Evolutionary conservation across 64 coral and sea anemone species (phyloP).

Genomic region (Platygyra sinensis): DNA sequence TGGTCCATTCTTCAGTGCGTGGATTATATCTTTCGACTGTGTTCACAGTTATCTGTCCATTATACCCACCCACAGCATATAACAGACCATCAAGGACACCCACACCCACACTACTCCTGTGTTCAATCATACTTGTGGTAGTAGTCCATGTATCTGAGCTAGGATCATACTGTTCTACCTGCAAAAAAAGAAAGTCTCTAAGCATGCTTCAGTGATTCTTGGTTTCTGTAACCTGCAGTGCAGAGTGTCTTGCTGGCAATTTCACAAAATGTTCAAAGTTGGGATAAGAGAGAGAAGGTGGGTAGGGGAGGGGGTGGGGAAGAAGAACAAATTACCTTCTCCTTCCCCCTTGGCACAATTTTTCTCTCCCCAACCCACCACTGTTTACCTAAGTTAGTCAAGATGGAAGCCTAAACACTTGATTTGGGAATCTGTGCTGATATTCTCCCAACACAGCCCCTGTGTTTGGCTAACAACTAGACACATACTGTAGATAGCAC

Average conservation of each 20-base stretch:
- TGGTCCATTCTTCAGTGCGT: slow-evolving; percentile 81
- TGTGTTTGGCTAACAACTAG: too few relatives aligned
- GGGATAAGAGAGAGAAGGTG: neutral
- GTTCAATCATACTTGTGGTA: slow-evolving; percentile 88
- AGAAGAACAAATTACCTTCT: neutral
- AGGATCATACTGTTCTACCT: slow-evolving; percentile 86
- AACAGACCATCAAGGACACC: slow-evolving; percentile 80
- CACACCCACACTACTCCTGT: slow-evolving; percentile 91
- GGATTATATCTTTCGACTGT: slow-evolving; percentile 93
- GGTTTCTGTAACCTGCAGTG: too few relatives aligned
- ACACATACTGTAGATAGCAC: too few relatives aligned
- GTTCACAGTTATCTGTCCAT: slow-evolving; percentile 88
- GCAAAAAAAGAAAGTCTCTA: too few relatives aligned
- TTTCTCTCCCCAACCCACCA: too few relatives aligned
- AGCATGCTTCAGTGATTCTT: too few relatives aligned
- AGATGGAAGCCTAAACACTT: too few relatives aligned
- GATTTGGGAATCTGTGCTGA: too few relatives aligned
- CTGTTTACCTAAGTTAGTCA: too few relatives aligned
- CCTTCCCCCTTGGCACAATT: too few relatives aligned
- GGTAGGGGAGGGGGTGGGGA: neutral
- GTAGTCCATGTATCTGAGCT: slow-evolving; percentile 53
- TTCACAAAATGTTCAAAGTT: neutral
- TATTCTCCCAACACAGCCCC: too few relatives aligned
- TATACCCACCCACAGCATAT: slow-evolving; percentile 94
- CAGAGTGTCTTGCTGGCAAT: too few relatives aligned